Evolutionary conservation across 2,888 invertebrate species (phyloP).

Genomic region (Thera obeliscata): DNA sequence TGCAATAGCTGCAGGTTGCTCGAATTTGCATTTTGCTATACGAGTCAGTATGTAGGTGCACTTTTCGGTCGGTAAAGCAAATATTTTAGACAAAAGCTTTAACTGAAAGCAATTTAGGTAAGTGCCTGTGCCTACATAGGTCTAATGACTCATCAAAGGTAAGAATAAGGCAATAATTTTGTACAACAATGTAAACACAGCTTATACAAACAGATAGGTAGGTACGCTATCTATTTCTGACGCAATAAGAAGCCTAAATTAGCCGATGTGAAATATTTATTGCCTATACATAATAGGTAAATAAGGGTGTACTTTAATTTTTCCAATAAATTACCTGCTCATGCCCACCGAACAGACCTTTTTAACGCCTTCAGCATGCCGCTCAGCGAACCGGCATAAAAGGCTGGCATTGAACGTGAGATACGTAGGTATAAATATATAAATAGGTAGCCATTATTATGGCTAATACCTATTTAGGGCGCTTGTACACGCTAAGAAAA

Average conservation of each 20-base stretch:
- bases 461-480: too few species aligned
- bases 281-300: neutral
- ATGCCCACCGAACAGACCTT: conserved; percentile 39
- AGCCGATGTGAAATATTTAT: too few species aligned
- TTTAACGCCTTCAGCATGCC: conserved; percentile 33
- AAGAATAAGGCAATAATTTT: too few species aligned
- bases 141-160: neutral
- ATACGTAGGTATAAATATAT: neutral
- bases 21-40: conserved; percentile 35
- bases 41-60: conserved; percentile 7
- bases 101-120: neutral
- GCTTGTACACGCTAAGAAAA: too few species aligned
- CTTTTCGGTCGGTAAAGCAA: neutral
- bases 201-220: neutral
- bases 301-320: conserved; percentile 26
- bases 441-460: too few species aligned
- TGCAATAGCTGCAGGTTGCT: conserved; percentile 26
- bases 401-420: conserved; percentile 37
- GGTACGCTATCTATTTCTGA: too few species aligned
- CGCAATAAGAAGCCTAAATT: too few species aligned
- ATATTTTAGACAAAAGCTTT: neutral
- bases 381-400: conserved; percentile 38
- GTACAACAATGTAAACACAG: neutral
- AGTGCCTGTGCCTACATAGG: neutral
- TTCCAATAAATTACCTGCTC: conserved; percentile 45